Conservation (phyloP, 2,113 vertebrate species). For the Chaetura pelagica region DNA sequence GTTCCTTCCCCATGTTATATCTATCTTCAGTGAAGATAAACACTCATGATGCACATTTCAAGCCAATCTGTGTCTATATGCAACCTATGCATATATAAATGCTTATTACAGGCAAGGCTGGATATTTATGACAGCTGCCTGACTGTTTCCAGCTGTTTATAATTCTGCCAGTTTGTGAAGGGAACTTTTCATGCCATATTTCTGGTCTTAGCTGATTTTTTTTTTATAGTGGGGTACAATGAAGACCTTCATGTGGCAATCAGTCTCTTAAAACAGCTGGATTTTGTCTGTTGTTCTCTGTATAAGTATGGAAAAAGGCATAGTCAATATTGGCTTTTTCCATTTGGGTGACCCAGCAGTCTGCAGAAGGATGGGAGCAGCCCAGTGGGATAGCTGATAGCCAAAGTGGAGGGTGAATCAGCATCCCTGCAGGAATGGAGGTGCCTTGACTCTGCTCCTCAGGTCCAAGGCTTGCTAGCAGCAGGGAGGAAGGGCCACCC, state of each 20-base stretch:
- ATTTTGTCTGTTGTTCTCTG: neutral
- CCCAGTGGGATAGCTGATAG: neutral
- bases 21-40: neutral
- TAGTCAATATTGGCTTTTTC: neutral
- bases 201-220: neutral
- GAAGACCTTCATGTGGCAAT: neutral
- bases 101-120: neutral
- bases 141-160: neutral
- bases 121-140: neutral
- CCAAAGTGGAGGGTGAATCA: neutral
- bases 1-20: neutral
- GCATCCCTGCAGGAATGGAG: neutral
- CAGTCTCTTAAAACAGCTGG: neutral
- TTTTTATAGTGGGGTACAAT: neutral
- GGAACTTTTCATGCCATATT: neutral
- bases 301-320: neutral
- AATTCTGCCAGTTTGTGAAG: neutral
- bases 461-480: neutral
- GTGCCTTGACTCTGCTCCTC: neutral
- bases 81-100: neutral
- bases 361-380: fast-evolving
- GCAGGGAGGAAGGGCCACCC: too few relatives aligned
- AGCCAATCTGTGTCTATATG: neutral
- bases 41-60: neutral
- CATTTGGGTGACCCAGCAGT: neutral